Base-by-base conservation (phyloP, 2,113 vertebrate genomes). In the Bostrychus sinensis region DNA sequence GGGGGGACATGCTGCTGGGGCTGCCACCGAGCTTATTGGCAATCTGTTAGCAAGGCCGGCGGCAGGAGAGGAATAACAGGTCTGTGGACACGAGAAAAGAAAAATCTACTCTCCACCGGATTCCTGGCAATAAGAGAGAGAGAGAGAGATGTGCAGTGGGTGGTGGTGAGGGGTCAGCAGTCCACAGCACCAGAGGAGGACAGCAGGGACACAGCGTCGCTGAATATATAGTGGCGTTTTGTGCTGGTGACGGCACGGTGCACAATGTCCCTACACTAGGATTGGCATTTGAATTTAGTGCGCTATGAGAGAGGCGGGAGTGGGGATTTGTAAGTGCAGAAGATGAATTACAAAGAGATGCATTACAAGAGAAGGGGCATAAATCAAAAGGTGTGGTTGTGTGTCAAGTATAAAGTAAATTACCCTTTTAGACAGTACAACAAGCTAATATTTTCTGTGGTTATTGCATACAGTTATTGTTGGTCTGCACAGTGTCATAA, bases 11-110 rank as follows among this genome's bases (percentile, higher is more conserved):
- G 66, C 76, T 66, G 68, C 67, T 37, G 73, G 70, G 76, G 67
- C 82, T 88, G 88, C 84, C 87, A 87, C 78, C 41, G 26, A 87
- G 73, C 82, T 90, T 90, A 91, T 91, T 90, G 90, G 83, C 91
- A 92, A 91, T 92, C 91, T 91, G 89, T 90, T 91, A 90, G 84
- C 89, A 78, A 73, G 66, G 84, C 87, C 64, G 63, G 78, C 8
- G 41, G 86, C 75, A 80, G 83, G 62, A 75, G 60, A 37, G 68
- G 66, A 73, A 86, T 86, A 86, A 84, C 86, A 62, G 61, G 75
- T 74, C 62, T 73, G 76, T 57, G 81, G 79, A 82, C 77, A 83
- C 65, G 62, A 77, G 76, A 69, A 64, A 82, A 84, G 66, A 81
- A 86, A 88, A 83, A 85, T 78, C 72, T 66, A 81, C 83, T 78